Evolutionary conservation across 1,140 invertebrate genomes (phyloP).

Genomic region (Branchinecta lynchi): DNA sequence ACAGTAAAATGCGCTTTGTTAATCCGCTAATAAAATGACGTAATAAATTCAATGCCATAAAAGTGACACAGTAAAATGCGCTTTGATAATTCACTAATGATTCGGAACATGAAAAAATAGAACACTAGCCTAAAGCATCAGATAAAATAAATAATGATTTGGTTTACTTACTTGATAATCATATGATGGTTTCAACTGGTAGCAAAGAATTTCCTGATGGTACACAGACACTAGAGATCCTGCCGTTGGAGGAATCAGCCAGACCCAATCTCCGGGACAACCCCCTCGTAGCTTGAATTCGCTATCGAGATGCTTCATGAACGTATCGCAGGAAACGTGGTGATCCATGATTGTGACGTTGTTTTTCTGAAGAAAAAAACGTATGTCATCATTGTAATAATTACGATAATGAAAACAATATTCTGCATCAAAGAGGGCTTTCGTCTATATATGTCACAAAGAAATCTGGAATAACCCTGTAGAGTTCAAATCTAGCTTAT

Average conservation of each 20-base stretch:
- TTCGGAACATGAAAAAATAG: too few species aligned
- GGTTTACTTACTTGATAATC: constrained; percentile 27
- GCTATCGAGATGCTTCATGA: constrained; percentile 31
- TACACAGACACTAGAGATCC: constrained; percentile 29
- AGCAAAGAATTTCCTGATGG: constrained; percentile 30
- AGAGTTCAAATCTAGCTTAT: too few species aligned
- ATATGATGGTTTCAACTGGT: constrained; percentile 29
- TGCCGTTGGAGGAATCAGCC: constrained; percentile 31
- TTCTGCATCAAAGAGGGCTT: neutral
- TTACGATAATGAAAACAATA: neutral
- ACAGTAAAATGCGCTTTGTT: too few species aligned
- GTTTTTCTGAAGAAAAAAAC: constrained; percentile 22
- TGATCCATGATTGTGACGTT: constrained; percentile 31
- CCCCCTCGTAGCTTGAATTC: constrained; percentile 28
- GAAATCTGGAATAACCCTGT: too few species aligned
- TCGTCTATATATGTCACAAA: neutral
- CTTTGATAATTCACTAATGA: too few species aligned
- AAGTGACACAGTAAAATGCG: too few species aligned
- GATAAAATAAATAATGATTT: too few species aligned
- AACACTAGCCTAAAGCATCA: too few species aligned
- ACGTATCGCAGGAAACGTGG: constrained; percentile 30
- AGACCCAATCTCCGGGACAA: constrained; percentile 32
- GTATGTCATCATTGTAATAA: neutral
- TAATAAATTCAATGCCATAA: too few species aligned
- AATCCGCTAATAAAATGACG: too few species aligned